These are phyloP conservation scores for Bombus confusus DNA, from an alignment of 1,140 invertebrate species.

Conservation along the genomic window DNA sequence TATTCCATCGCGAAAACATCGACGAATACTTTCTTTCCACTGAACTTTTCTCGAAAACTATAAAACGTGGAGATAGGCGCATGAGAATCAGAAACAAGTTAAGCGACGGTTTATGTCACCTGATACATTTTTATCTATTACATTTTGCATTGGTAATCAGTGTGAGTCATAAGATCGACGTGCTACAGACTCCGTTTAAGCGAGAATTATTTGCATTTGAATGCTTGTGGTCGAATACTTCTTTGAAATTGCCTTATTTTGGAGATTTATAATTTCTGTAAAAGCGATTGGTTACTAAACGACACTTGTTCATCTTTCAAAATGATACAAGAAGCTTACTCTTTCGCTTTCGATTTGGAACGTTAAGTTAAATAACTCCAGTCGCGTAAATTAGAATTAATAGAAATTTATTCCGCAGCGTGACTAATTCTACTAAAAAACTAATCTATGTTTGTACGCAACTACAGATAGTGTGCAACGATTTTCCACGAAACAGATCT, in stretches of 20 bases:
- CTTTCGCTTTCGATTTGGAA: background rate
- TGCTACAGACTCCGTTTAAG: background rate
- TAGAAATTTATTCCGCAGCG: background rate
- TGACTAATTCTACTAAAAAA: too few relatives aligned
- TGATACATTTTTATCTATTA: constrained; percentile 5
- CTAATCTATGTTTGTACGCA: too few relatives aligned
- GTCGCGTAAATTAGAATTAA: background rate
- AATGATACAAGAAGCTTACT: background rate
- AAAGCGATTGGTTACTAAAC: background rate
- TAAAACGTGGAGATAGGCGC: background rate
- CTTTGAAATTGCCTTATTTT: background rate
- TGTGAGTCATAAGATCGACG: constrained; percentile 14
- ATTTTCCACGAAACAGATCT: too few relatives aligned
- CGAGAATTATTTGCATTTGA: background rate
- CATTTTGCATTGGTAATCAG: background rate
- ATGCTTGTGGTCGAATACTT: background rate
- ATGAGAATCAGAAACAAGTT: too few relatives aligned
- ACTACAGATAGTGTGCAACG: too few relatives aligned
- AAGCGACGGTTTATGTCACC: background rate
- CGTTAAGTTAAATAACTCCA: background rate
- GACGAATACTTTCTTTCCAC: too few relatives aligned
- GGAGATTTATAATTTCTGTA: background rate
- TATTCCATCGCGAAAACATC: background rate
- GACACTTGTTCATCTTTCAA: background rate
- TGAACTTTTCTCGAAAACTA: background rate